Percentiles rank a stretch among this genome's conserved stretches.
Evolutionary conservation across 2,797 vertebrate genomes (phyloP).

Genomic region (Galagoides demidoff): DNA sequence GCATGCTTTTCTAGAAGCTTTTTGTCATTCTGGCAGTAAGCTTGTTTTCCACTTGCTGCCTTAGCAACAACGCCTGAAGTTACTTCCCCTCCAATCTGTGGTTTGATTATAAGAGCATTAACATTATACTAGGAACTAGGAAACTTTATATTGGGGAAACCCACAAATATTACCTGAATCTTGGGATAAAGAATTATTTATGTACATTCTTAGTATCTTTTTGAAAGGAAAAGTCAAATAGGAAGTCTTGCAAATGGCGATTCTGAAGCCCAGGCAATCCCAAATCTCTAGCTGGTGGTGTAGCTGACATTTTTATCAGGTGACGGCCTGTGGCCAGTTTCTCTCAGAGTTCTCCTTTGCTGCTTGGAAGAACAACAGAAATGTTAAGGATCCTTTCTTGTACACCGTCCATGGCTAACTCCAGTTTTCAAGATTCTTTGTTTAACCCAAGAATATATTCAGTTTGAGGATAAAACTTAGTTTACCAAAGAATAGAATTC

Average conservation of each 20-base stretch:
- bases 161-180: background rate
- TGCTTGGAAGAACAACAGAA: background rate
- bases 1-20: slow-evolving; percentile 73
- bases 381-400: background rate
- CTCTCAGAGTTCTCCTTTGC: background rate
- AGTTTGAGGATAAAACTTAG: slow-evolving; percentile 62
- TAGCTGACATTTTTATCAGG: background rate
- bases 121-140: slow-evolving; percentile 8
- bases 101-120: slow-evolving; percentile 63
- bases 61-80: slow-evolving; percentile 70
- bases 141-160: background rate
- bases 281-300: background rate
- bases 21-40: slow-evolving; percentile 70
- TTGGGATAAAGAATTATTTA: slow-evolving; percentile 48
- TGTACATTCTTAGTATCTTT: background rate
- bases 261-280: background rate
- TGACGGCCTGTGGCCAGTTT: background rate
- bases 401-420: background rate
- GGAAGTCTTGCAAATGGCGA: slow-evolving; percentile 20
- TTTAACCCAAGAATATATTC: slow-evolving; percentile 52
- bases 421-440: slow-evolving; percentile 22
- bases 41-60: slow-evolving; percentile 64
- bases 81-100: background rate
- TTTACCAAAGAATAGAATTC: slow-evolving; percentile 59
- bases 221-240: slow-evolving; percentile 40